A percentile compares a stretch with the other conserved stretches of the same genome.
phyloP scores from a whole-genome alignment of 2,113 vertebrate species.

The Indicator maculatus region DNA sequence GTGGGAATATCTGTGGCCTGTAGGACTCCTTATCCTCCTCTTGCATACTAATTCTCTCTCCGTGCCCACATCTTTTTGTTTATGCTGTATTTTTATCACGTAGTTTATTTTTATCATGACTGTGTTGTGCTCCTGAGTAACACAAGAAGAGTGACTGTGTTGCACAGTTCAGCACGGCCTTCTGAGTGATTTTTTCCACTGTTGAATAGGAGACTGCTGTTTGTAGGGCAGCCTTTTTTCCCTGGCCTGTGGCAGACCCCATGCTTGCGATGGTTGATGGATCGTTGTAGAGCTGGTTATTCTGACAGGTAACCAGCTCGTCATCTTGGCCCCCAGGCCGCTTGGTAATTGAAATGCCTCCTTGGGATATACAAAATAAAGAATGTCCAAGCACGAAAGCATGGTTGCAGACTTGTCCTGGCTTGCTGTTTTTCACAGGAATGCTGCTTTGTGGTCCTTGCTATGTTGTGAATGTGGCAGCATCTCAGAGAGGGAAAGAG shows the following conservation, averaged over 20 bases:
- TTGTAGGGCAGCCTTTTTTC: background rate
- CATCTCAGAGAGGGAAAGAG: background rate
- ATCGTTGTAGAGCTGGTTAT: background rate
- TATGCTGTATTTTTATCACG: background rate
- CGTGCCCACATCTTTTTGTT: background rate
- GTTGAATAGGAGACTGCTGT: background rate
- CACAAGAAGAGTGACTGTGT: background rate
- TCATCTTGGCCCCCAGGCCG: background rate
- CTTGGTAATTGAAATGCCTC: background rate
- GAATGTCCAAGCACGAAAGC: background rate
- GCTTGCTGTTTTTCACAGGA: background rate
- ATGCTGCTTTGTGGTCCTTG: background rate
- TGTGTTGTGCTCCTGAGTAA: background rate
- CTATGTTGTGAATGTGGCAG: background rate
- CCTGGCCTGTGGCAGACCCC: background rate
- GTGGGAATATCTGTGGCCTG: rapidly evolving
- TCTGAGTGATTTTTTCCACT: background rate
- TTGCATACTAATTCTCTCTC: background rate
- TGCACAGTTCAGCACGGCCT: background rate
- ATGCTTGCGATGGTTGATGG: rapidly evolving
- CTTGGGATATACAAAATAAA: background rate
- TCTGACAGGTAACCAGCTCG: background rate
- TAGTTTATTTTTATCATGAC: slow-evolving; percentile 17
- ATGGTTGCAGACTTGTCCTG: background rate
- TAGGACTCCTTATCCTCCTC: background rate